These are phyloP conservation scores for Lepidurus arcticus DNA, from an alignment of 1,140 invertebrate species.

Conservation along the genomic window DNA sequence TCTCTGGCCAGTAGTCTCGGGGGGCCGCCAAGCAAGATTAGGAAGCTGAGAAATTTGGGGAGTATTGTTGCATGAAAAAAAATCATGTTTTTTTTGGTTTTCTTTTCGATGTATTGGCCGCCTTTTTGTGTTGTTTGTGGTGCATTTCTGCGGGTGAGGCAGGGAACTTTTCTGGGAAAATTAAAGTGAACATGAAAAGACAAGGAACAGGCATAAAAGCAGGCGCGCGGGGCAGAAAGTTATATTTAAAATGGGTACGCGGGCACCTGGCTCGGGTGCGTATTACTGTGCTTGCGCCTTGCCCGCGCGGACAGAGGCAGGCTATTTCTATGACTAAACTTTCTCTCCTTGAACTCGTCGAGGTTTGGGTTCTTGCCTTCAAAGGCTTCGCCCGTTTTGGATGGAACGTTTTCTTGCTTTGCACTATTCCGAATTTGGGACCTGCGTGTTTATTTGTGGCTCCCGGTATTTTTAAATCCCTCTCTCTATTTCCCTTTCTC, in stretches of 20 bases:
- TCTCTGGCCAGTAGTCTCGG: no score
- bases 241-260: background rate
- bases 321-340: background rate
- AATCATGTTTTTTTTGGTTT: no score
- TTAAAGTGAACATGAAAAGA: no score
- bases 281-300: background rate
- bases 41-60: no score
- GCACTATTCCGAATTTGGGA: background rate
- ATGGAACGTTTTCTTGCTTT: background rate
- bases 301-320: background rate
- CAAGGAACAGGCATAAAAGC: no score
- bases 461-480: constrained; percentile 1
- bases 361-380: background rate
- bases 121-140: no score
- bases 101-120: no score
- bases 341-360: background rate
- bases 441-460: constrained; percentile 14
- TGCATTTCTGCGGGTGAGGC: no score
- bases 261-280: background rate
- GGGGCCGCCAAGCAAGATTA: no score
- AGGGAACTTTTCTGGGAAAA: no score
- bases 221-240: no score
- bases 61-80: no score
- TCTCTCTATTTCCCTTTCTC: background rate
- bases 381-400: background rate